These are phyloP conservation scores for Recurvirostra avosetta DNA, from an alignment of 2,113 vertebrate species.

Conservation along the genomic window DNA sequence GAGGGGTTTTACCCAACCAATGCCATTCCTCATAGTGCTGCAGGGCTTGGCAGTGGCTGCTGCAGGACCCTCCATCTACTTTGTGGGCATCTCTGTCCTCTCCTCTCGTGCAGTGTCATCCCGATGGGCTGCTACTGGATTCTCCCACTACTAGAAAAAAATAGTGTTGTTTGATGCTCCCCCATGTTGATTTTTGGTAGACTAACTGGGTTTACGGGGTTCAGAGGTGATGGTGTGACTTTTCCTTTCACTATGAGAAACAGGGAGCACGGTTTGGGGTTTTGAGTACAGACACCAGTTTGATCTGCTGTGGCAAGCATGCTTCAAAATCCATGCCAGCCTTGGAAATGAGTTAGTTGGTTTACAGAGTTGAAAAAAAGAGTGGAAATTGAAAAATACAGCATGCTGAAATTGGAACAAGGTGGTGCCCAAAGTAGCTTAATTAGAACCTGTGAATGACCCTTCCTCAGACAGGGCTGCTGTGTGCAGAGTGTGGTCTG, in stretches of 20 bases:
- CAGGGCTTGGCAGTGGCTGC: not conserved
- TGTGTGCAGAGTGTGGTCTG: accelerated
- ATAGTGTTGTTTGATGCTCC: not conserved
- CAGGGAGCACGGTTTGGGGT: accelerated
- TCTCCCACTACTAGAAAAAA: not conserved
- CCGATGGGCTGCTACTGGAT: not conserved
- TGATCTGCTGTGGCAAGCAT: not conserved
- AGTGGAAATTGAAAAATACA: not conserved
- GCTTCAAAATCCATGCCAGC: not conserved
- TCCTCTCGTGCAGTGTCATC: not conserved
- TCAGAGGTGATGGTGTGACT: not conserved
- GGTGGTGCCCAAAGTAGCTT: not conserved
- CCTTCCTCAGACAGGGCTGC: not conserved
- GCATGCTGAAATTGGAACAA: not conserved
- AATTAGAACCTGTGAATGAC: not conserved
- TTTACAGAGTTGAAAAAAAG: not conserved
- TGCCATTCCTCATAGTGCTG: accelerated
- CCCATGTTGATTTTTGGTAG: not conserved
- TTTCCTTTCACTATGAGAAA: not conserved
- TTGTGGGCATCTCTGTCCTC: not conserved
- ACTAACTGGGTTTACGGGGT: not conserved
- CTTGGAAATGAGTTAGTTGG: not conserved
- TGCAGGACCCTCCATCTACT: not conserved
- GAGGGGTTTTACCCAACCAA: not conserved
- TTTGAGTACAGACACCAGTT: not conserved